These are phyloP conservation scores for Heterocephalus glaber DNA, from an alignment of 2,113 vertebrate species.

Conservation along the genomic window DNA sequence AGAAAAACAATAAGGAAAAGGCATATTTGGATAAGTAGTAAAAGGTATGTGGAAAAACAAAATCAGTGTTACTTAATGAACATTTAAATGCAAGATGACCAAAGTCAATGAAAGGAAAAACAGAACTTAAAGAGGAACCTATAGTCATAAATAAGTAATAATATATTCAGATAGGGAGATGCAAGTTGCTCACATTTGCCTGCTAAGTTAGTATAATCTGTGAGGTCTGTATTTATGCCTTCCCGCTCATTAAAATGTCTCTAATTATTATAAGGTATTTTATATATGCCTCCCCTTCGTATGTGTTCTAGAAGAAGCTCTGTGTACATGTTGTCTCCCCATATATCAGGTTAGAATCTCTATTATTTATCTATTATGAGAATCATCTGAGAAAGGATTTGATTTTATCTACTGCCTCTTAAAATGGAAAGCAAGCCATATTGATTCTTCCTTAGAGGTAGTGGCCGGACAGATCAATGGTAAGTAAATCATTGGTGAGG, in stretches of 20 bases:
- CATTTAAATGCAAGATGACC: neutral
- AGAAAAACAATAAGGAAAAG: neutral
- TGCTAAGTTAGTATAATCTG: neutral
- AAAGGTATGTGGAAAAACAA: neutral
- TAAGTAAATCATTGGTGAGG: conserved; percentile 49
- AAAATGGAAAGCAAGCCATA: conserved; percentile 58
- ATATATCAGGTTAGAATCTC: neutral
- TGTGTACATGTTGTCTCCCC: neutral
- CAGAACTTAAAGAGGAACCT: neutral
- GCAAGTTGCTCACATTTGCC: neutral
- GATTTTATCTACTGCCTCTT: conserved; percentile 57
- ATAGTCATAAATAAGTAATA: neutral
- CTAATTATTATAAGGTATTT: neutral
- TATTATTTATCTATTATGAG: conserved; percentile 17
- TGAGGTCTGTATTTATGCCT: neutral
- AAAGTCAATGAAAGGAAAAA: neutral
- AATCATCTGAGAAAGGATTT: conserved; percentile 38
- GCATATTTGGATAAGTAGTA: neutral
- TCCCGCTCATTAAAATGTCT: neutral
- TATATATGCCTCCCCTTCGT: neutral
- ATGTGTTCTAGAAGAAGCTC: neutral
- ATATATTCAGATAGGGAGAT: neutral
- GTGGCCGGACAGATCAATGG: conserved; percentile 55
- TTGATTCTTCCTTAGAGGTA: conserved; percentile 51
- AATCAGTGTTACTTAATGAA: neutral